These are phyloP conservation scores for Crossocerus cetratus DNA, from an alignment of 2,888 invertebrate species.

Conservation along the genomic window DNA sequence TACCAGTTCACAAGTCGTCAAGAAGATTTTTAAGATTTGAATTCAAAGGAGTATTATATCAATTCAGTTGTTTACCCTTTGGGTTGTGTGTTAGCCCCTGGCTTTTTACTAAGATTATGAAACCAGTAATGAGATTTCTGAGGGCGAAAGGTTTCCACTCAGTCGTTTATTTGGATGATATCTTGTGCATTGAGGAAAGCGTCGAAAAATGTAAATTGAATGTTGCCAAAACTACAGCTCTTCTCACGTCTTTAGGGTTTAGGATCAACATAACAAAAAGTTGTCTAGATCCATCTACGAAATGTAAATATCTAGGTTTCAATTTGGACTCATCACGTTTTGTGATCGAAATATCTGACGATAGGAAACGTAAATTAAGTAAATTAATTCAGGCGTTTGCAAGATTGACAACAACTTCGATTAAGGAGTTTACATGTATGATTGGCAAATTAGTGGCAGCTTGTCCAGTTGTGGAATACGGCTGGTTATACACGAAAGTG, in stretches of 20 bases:
- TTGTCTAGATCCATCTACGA: slow-evolving; percentile 5
- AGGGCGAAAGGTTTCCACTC: neutral
- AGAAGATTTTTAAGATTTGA: too few relatives aligned
- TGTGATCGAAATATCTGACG: too few relatives aligned
- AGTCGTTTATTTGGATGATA: neutral
- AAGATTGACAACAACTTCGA: too few relatives aligned
- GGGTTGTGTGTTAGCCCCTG: slow-evolving; percentile 37
- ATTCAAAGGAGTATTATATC: slow-evolving; percentile 23
- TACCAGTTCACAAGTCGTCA: neutral
- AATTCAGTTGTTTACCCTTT: slow-evolving; percentile 49
- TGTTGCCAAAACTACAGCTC: neutral
- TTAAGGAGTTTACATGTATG: too few relatives aligned
- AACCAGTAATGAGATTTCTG: slow-evolving; percentile 20
- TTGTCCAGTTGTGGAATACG: slow-evolving; percentile 16
- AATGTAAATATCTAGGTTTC: slow-evolving; percentile 43
- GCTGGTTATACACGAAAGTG: neutral
- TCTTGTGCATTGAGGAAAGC: neutral
- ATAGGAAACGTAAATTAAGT: too few relatives aligned
- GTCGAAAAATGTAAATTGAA: neutral
- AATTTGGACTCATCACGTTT: slow-evolving; percentile 19
- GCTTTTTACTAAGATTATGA: slow-evolving; percentile 45
- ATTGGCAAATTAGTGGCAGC: slow-evolving; percentile 3
- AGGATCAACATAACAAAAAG: slow-evolving; percentile 17
- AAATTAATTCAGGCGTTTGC: too few relatives aligned
- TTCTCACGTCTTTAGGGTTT: slow-evolving; percentile 16